A percentile compares a stretch with the other conserved stretches of the same genome.
phyloP scores from a whole-genome alignment of 2,113 vertebrate genomes.

The Seriola aureovittata region DNA sequence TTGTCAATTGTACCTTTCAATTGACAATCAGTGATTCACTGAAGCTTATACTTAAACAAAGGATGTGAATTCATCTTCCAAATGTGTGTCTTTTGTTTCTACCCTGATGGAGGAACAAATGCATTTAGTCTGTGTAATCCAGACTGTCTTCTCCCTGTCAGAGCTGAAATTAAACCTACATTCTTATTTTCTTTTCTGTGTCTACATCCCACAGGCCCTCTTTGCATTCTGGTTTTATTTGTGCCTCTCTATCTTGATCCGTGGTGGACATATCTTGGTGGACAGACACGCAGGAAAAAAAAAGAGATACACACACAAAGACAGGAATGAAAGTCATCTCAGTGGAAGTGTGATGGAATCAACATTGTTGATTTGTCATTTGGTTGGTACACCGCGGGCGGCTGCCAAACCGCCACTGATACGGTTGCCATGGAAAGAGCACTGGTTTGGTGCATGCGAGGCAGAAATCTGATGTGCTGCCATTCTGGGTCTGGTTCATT shows the following conservation, averaged over 20 bases:
- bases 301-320: constrained; percentile 1
- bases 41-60: no score
- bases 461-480: constrained; percentile 69
- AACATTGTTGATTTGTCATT: constrained; percentile 72
- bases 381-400: constrained; percentile 55
- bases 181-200: background rate
- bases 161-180: constrained; percentile 43
- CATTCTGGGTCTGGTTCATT: constrained; percentile 42
- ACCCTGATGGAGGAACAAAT: background rate
- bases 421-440: constrained; percentile 76
- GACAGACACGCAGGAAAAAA: background rate
- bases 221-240: constrained; percentile 53
- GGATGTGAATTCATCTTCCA: background rate
- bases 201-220: constrained; percentile 9
- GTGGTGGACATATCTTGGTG: constrained; percentile 39
- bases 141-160: constrained; percentile 25
- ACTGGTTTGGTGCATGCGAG: constrained; percentile 56
- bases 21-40: no score
- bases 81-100: background rate
- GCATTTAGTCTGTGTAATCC: constrained; percentile 7
- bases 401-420: constrained; percentile 73
- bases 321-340: constrained; percentile 57
- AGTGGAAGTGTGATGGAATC: constrained; percentile 68
- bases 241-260: constrained; percentile 39
- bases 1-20: no score